Conservation (phyloP, 2,797 vertebrate species). For the Peromyscus eremicus region DNA sequence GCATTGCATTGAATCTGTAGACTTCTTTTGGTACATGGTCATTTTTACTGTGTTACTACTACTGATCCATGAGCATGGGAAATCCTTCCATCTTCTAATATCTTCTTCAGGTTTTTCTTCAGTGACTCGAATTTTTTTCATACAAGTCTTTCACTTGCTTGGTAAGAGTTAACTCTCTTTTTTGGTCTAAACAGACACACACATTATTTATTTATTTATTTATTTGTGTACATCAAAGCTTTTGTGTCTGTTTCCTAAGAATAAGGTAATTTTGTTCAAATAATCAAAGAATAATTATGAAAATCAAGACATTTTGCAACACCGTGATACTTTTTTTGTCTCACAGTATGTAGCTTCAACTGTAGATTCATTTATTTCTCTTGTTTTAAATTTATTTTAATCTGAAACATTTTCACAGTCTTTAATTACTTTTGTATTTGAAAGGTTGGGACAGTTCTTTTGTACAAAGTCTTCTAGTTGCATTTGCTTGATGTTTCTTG, state of each 20-base stretch:
- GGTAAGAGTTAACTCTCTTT: background rate
- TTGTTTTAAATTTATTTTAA: slow-evolving; percentile 13
- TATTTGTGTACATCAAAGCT: background rate
- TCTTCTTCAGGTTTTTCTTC: background rate
- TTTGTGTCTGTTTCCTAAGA: slow-evolving; percentile 2
- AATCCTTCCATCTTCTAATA: background rate
- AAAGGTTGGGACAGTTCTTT: slow-evolving; percentile 17
- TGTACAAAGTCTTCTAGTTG: background rate
- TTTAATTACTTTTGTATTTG: slow-evolving; percentile 45
- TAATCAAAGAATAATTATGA: background rate
- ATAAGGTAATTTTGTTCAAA: background rate
- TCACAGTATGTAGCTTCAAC: background rate
- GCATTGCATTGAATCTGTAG: background rate
- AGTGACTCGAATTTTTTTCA: background rate
- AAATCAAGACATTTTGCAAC: background rate
- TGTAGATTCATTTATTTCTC: background rate
- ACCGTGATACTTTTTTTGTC: background rate
- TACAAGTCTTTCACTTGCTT: background rate
- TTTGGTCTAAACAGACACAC: background rate
- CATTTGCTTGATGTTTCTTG: background rate
- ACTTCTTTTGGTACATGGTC: background rate
- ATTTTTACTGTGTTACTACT: background rate
- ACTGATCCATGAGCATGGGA: background rate
- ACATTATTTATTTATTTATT: too few species aligned
- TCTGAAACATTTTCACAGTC: slow-evolving; percentile 8